phyloP scores from a whole-genome alignment of 1,140 invertebrate genomes.

The Coelopa frigida region DNA sequence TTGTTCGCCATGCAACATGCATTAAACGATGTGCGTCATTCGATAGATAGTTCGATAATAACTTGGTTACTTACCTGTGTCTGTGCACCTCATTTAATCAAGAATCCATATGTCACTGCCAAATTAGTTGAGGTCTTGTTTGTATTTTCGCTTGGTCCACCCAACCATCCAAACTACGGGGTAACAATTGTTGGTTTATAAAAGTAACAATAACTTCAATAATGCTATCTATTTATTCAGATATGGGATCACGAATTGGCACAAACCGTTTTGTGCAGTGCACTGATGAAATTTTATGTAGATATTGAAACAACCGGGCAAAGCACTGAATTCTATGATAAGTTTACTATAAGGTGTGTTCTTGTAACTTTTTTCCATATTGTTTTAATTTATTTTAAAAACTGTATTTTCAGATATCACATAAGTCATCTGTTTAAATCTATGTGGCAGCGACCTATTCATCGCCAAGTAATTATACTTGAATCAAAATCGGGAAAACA shows the following conservation, averaged over 20 bases:
- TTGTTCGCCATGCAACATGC: slow-evolving; percentile 82
- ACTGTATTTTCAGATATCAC: slow-evolving; percentile 60
- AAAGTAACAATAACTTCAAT: background rate
- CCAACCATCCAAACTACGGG: slow-evolving; percentile 46
- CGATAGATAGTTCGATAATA: slow-evolving; percentile 75
- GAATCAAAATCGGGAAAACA: slow-evolving; percentile 81
- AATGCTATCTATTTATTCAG: slow-evolving; percentile 31
- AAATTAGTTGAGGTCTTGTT: slow-evolving; percentile 94
- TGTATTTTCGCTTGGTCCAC: slow-evolving; percentile 75
- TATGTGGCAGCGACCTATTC: slow-evolving; percentile 66
- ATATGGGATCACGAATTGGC: slow-evolving; percentile 84
- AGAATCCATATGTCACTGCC: slow-evolving; percentile 92
- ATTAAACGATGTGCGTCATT: slow-evolving; percentile 71
- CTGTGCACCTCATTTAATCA: slow-evolving; percentile 83
- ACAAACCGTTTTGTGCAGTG: slow-evolving; percentile 70
- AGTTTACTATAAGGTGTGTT: slow-evolving; percentile 82
- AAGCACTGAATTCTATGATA: slow-evolving; percentile 97
- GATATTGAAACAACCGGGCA: slow-evolving; percentile 97
- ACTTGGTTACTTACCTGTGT: slow-evolving; percentile 83
- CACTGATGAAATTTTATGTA: slow-evolving; percentile 96
- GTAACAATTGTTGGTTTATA: slow-evolving; percentile 31
- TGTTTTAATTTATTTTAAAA: background rate
- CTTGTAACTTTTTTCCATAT: background rate
- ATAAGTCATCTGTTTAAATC: slow-evolving; percentile 94
- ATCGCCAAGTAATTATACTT: slow-evolving; percentile 65